Evolutionary conservation across 2,888 invertebrate genomes (phyloP).

Genomic region (Rosalia funebris): DNA sequence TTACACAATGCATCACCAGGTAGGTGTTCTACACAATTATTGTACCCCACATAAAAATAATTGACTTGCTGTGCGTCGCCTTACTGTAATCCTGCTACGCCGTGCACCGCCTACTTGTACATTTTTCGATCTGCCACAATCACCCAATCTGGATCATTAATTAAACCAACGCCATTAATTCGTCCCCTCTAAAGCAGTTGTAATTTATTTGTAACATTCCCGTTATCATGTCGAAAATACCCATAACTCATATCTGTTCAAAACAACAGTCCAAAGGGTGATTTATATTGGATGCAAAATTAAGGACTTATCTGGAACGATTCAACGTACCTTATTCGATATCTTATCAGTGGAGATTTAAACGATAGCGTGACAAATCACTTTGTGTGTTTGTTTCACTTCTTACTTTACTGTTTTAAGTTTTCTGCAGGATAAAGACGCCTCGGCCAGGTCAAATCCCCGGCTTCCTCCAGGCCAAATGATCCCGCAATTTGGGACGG

Average conservation of each 20-base stretch:
- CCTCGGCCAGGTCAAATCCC: too few relatives aligned
- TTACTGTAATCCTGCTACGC: too few relatives aligned
- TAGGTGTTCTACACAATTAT: too few relatives aligned
- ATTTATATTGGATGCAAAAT: not conserved
- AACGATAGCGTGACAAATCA: too few relatives aligned
- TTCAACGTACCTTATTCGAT: not conserved
- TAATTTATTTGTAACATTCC: conserved; percentile 1
- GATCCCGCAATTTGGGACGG: not conserved
- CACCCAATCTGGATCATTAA: not conserved
- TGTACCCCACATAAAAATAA: too few relatives aligned
- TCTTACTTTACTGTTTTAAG: too few relatives aligned
- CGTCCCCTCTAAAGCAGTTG: not conserved
- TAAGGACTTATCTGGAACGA: not conserved
- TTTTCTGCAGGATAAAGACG: too few relatives aligned
- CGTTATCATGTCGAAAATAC: not conserved
- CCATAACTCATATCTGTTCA: conserved; percentile 1
- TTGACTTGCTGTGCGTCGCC: too few relatives aligned
- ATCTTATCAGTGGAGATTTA: too few relatives aligned
- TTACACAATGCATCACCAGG: not conserved
- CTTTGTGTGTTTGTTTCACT: too few relatives aligned
- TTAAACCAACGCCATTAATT: not conserved
- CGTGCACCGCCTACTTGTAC: too few relatives aligned
- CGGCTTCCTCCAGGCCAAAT: not conserved
- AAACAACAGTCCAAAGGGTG: not conserved
- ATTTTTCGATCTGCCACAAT: too few relatives aligned